These are phyloP conservation scores for Melitaea cinxia DNA, from an alignment of 1,140 invertebrate genomes.

Conservation along the genomic window DNA sequence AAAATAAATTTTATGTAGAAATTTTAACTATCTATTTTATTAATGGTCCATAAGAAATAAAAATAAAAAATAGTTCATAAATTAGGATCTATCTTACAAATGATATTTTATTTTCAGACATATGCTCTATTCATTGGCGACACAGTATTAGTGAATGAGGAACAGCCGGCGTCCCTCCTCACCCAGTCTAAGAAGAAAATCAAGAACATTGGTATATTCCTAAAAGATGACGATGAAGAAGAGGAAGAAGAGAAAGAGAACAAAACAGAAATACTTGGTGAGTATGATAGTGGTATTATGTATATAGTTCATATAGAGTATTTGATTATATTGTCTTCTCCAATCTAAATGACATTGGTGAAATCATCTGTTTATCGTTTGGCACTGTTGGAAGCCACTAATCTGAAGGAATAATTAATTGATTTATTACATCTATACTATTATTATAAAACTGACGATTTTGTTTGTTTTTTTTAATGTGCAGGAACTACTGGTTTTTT, in stretches of 20 bases:
- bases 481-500: too few relatives aligned
- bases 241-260: conserved; percentile 89
- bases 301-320: not conserved
- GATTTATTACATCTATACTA: too few relatives aligned
- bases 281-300: conserved; percentile 35
- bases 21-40: too few relatives aligned
- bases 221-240: conserved; percentile 96
- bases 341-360: not conserved
- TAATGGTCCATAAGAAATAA: too few relatives aligned
- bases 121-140: conserved; percentile 98
- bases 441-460: too few relatives aligned
- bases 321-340: conserved; percentile 4
- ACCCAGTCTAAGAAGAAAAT: conserved; percentile 97
- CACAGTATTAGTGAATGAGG: conserved; percentile 96
- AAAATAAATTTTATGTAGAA: too few relatives aligned
- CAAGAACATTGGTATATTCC: conserved; percentile 97
- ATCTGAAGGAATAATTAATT: not conserved
- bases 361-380: not conserved
- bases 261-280: conserved; percentile 81
- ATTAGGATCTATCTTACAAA: too few relatives aligned
- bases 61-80: not conserved
- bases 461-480: too few relatives aligned
- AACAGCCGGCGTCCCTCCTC: conserved; percentile 92
- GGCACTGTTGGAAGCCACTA: too few relatives aligned
- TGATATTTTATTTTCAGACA: conserved; percentile 63